Base-by-base conservation (phyloP, 2,113 vertebrate genomes). In the Lamprotornis superbus region DNA sequence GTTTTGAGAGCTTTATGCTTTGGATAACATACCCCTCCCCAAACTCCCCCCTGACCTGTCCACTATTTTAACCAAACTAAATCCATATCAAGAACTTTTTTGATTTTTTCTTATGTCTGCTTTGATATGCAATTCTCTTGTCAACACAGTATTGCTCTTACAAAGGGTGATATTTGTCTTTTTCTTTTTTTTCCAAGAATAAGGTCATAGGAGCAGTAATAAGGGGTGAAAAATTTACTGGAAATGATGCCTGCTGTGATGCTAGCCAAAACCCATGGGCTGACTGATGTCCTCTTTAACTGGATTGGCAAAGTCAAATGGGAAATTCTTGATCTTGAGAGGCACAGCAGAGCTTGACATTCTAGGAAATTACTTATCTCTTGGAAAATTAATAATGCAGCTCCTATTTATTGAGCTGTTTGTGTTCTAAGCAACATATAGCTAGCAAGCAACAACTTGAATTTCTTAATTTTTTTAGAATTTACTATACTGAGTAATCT, bases 1-100 rank as follows among this genome's bases (percentile, higher is more conserved):
- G 57, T 91, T 97, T 90, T 60, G 69, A 93, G 71, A 86, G 86
- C 91, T 93, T 97, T 87, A 78, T 91, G 93, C 91, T 95, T 97
- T 86, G 60, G 82, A 96, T 35, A 78, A 96, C 90, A 96, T 95
- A 61, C 61, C 74, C 53, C 19, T 93, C 65, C 88, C 91, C 69
- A 73, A 68, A 61, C 50, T 79, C 37, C 17, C 8, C 37, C 22
- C 42, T 25, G 39, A 1, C 68, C 73, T 60, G 33, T 69, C 73
- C 83, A 91, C 94, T 97, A 3, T 90, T 93, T 75, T 79, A 96
- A 83, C 44, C 61, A 89, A 96, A 59, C 83, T 21, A 86, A 92
- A 93, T 77, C 73, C 90, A 83, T 89, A 60, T 60, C 79, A 70
- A 93, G 67, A 93, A 94, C 20, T 24, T 8, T 10, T 95, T 89